A percentile compares a stretch with the other conserved stretches of the same genome.
These are phyloP conservation scores for Channa argus DNA, from an alignment of 2,113 vertebrate species.

Conservation along the genomic window DNA sequence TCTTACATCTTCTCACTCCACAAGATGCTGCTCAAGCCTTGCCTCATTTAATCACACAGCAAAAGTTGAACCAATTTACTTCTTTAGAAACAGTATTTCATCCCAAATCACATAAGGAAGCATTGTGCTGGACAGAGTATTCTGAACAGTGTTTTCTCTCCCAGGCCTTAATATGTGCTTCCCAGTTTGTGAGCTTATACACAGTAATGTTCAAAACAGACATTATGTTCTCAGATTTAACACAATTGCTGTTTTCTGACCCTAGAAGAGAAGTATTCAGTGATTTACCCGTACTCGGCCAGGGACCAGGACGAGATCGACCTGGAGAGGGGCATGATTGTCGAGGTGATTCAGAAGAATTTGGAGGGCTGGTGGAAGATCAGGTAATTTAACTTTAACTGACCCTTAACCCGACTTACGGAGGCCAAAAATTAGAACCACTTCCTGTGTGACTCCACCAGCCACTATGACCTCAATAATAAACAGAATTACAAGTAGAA, in stretches of 20 bases:
- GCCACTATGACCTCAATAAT: no score
- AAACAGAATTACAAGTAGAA: no score
- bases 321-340: conserved; percentile 91
- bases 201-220: not conserved
- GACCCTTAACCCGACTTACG: no score
- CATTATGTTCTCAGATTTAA: not conserved
- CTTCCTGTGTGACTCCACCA: no score
- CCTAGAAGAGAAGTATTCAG: conserved; percentile 94
- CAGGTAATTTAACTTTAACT: conserved; percentile 82
- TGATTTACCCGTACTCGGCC: conserved; percentile 93
- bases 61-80: not conserved
- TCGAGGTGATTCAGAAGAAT: conserved; percentile 98
- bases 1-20: conserved; percentile 53
- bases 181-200: not conserved
- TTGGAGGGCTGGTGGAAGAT: conserved; percentile 99
- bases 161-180: conserved; percentile 12
- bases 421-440: no score
- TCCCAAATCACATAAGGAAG: not conserved
- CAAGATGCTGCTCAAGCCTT: conserved; percentile 62
- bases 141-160: conserved; percentile 3
- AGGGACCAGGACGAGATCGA: conserved; percentile 96
- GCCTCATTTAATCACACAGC: conserved; percentile 32
- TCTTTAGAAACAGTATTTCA: not conserved
- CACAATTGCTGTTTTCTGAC: conserved; percentile 1
- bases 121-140: not conserved